A percentile compares a stretch with the other conserved stretches of the same genome.
Conservation (phyloP, 2,888 invertebrate species). For the Agrilus cyanescens region DNA sequence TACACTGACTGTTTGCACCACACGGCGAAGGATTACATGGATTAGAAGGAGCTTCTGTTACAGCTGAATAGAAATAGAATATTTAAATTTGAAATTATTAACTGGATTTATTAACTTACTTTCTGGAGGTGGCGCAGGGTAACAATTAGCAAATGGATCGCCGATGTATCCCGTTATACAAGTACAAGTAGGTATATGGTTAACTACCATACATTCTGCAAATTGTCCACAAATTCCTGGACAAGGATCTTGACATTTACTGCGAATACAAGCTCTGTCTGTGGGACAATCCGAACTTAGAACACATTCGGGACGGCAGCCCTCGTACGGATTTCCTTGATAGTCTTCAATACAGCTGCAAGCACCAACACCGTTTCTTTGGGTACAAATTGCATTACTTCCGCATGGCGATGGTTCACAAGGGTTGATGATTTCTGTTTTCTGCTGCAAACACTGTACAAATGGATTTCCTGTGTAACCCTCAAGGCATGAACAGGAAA, state of each 20-base stretch:
- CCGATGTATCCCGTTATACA: constrained; percentile 62
- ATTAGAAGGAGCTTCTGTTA: constrained; percentile 30
- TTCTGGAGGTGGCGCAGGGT: constrained; percentile 24
- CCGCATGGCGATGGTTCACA: constrained; percentile 85
- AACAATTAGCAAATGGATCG: constrained; percentile 55
- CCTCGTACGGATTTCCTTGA: constrained; percentile 76
- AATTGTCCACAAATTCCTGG: constrained; percentile 74
- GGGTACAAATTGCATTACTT: constrained; percentile 66
- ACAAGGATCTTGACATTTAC: constrained; percentile 78
- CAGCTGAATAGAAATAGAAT: constrained; percentile 28
- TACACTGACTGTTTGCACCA: constrained; percentile 67
- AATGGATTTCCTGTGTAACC: constrained; percentile 77
- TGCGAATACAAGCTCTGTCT: constrained; percentile 69
- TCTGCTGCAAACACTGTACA: constrained; percentile 56
- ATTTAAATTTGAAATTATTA: background rate
- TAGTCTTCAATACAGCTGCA: constrained; percentile 72
- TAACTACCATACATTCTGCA: constrained; percentile 73
- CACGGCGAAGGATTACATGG: constrained; percentile 72
- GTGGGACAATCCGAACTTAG: constrained; percentile 75
- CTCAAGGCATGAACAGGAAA: constrained; percentile 64
- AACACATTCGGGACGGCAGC: constrained; percentile 78
- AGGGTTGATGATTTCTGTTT: constrained; percentile 50
- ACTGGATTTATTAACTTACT: constrained; percentile 18
- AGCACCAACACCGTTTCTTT: constrained; percentile 66
- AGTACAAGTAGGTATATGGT: constrained; percentile 77